Percentiles rank a stretch among this genome's conserved stretches.
Conservation (phyloP, 2,888 invertebrate species). For the Microctonus brassicae region DNA sequence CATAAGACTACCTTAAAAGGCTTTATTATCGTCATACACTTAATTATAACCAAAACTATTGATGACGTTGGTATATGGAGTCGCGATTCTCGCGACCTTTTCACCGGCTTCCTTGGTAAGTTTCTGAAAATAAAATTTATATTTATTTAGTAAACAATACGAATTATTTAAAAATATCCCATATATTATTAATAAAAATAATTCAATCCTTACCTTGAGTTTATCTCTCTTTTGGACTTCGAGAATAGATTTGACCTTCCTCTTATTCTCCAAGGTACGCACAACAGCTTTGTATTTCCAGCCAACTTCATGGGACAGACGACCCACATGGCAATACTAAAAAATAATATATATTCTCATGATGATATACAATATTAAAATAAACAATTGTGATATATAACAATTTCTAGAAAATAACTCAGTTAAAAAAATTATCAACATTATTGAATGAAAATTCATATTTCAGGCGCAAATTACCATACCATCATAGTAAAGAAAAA, state of each 20-base stretch:
- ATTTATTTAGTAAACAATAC: neutral
- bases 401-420: slow-evolving; percentile 48
- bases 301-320: slow-evolving; percentile 97
- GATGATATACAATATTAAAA: slow-evolving; percentile 26
- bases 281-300: slow-evolving; percentile 99
- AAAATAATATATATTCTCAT: slow-evolving; percentile 54
- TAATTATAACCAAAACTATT: slow-evolving; percentile 89
- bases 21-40: slow-evolving; percentile 49
- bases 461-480: slow-evolving; percentile 78
- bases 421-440: slow-evolving; percentile 60
- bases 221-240: slow-evolving; percentile 83
- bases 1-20: too few species aligned
- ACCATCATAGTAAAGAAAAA: slow-evolving; percentile 60
- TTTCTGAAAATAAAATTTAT: slow-evolving; percentile 75
- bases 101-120: slow-evolving; percentile 86
- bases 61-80: slow-evolving; percentile 88
- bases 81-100: slow-evolving; percentile 84
- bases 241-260: slow-evolving; percentile 87
- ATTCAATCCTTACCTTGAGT: slow-evolving; percentile 75
- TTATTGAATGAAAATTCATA: slow-evolving; percentile 47
- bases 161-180: neutral
- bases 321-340: slow-evolving; percentile 94
- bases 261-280: slow-evolving; percentile 94
- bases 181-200: neutral
- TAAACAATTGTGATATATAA: slow-evolving; percentile 14